A percentile compares a stretch with the other conserved stretches of the same genome.
These are phyloP conservation scores for Yponomeuta malinellus DNA, from an alignment of 2,888 invertebrate genomes.

Conservation along the genomic window DNA sequence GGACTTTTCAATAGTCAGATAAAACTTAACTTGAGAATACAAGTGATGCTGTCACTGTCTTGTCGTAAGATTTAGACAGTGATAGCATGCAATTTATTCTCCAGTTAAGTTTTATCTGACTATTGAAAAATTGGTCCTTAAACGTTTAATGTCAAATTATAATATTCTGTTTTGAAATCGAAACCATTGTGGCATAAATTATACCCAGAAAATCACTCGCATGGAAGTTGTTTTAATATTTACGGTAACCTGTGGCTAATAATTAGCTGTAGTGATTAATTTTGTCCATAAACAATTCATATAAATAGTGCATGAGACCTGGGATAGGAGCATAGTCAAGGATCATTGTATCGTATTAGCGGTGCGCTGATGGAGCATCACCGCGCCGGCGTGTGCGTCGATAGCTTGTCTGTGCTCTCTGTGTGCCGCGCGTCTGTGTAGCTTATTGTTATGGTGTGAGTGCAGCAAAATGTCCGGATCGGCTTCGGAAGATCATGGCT, in stretches of 20 bases:
- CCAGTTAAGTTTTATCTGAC: no score
- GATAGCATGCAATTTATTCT: no score
- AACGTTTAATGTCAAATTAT: no score
- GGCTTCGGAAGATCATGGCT: constrained; percentile 41
- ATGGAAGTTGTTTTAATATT: background rate
- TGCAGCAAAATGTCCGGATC: constrained; percentile 23
- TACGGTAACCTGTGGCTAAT: background rate
- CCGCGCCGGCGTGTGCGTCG: background rate
- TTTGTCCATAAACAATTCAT: constrained; percentile 6
- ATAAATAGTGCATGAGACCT: background rate
- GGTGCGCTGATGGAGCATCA: background rate
- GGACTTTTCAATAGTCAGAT: no score
- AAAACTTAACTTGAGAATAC: no score
- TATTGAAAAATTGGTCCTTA: no score
- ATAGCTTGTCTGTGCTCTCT: background rate
- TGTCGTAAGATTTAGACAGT: no score
- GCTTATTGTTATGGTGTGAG: background rate
- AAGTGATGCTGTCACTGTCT: no score
- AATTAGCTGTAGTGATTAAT: constrained; percentile 4
- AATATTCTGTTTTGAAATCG: no score
- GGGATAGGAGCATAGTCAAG: background rate
- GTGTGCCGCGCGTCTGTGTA: background rate
- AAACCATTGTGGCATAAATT: no score
- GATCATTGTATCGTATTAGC: background rate
- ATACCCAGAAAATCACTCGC: background rate